Evolutionary conservation across 2,797 vertebrate genomes (phyloP).

Genomic region (Sorex maritimensis): DNA sequence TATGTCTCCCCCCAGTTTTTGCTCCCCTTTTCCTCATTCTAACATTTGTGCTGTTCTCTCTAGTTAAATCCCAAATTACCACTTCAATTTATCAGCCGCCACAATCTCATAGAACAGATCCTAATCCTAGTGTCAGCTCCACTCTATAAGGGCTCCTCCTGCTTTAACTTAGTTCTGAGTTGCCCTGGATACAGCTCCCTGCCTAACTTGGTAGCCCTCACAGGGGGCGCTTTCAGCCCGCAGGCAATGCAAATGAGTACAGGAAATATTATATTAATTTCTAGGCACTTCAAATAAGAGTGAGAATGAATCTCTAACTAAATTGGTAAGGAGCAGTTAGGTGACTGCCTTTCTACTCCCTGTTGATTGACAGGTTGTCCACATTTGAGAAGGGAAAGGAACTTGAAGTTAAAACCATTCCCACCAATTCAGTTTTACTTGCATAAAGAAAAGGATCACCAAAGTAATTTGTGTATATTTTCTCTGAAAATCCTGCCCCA

Average conservation of each 20-base stretch:
- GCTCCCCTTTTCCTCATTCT: constrained; percentile 72
- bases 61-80: constrained; percentile 86
- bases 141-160: constrained; percentile 72
- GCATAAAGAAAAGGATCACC: constrained; percentile 28
- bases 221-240: constrained; percentile 82
- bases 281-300: constrained; percentile 85
- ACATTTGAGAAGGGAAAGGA: constrained; percentile 47
- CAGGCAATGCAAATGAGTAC: constrained; percentile 87
- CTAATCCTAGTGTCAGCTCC: constrained; percentile 82
- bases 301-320: constrained; percentile 81
- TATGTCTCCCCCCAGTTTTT: constrained; percentile 49
- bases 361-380: constrained; percentile 82
- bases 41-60: constrained; percentile 79
- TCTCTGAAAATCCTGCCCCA: constrained; percentile 63
- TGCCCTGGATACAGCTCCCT: constrained; percentile 87
- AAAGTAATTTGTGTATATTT: background rate
- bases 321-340: constrained; percentile 85
- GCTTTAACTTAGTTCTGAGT: constrained; percentile 74
- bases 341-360: constrained; percentile 81
- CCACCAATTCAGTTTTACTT: constrained; percentile 32
- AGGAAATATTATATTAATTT: constrained; percentile 88
- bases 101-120: constrained; percentile 72
- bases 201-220: constrained; percentile 81
- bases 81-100: constrained; percentile 84
- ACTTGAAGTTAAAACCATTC: constrained; percentile 58